Conservation (phyloP, 2,113 vertebrate genomes). For the Neogobius melanostomus region DNA sequence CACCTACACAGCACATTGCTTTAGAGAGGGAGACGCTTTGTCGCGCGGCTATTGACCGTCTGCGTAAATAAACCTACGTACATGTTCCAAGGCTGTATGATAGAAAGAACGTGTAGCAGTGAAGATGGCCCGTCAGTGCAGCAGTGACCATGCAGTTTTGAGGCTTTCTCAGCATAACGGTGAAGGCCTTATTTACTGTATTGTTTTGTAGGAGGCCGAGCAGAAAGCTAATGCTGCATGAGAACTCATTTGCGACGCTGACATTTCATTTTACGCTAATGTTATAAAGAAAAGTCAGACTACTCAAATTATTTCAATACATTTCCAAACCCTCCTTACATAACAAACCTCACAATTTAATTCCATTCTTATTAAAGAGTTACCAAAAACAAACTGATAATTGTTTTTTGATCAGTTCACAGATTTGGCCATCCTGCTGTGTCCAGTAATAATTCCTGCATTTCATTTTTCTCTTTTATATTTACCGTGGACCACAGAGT, state of each 20-base stretch:
- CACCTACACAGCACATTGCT: constrained; percentile 29
- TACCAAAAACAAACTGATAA: constrained; percentile 24
- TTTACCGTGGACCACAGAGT: constrained; percentile 7
- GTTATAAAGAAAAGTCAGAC: no score
- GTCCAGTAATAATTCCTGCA: constrained; percentile 25
- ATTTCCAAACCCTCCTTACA: no score
- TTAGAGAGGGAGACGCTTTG: constrained; percentile 24
- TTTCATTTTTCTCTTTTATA: constrained; percentile 10
- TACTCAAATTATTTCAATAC: no score
- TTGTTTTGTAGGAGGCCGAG: no score
- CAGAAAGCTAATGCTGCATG: no score
- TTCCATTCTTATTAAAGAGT: background rate
- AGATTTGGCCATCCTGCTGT: constrained; percentile 42
- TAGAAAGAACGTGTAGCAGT: constrained; percentile 10
- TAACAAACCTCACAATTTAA: no score
- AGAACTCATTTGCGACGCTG: no score
- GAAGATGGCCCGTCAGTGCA: background rate
- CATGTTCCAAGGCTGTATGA: constrained; percentile 26
- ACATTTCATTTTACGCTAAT: no score
- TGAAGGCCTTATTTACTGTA: no score
- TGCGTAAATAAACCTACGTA: constrained; percentile 37
- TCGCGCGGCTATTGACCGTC: constrained; percentile 25
- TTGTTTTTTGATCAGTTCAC: constrained; percentile 39
- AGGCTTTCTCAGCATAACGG: background rate
- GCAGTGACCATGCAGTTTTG: background rate